Evolutionary conservation across 2,888 invertebrate species (phyloP).

Genomic region (Ashinkailepas kermadecensis): DNA sequence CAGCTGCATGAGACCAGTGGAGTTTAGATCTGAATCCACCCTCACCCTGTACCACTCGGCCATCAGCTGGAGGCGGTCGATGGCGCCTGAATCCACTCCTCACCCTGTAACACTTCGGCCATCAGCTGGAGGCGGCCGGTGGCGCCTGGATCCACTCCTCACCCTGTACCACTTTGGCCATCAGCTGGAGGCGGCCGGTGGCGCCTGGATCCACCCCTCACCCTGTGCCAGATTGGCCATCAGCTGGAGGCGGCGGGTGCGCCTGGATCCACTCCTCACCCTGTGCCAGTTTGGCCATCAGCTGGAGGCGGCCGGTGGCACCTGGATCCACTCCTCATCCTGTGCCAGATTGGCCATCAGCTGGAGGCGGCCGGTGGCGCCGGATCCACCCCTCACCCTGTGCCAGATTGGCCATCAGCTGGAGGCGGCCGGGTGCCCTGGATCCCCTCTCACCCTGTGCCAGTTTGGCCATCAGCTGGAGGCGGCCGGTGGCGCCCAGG

Average conservation of each 20-base stretch:
- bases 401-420: too few relatives aligned
- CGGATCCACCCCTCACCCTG: conserved; percentile 42
- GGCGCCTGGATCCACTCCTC: conserved; percentile 54
- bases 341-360: conserved; percentile 98
- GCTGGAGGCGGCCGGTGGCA: conserved; percentile 87
- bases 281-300: conserved; percentile 98
- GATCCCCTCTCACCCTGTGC: conserved; percentile 69
- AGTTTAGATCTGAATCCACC: conserved; percentile 40
- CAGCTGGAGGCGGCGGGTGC: conserved; percentile 91
- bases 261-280: conserved; percentile 50
- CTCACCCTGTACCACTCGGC: conserved; percentile 83
- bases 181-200: conserved; percentile 88
- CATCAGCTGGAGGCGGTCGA: conserved; percentile 76
- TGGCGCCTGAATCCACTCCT: too few relatives aligned
- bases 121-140: conserved; percentile 92
- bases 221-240: conserved; percentile 98
- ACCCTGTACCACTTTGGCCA: conserved; percentile 96
- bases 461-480: conserved; percentile 96
- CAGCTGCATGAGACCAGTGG: too few relatives aligned
- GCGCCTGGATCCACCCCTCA: conserved; percentile 54
- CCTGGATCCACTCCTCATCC: conserved; percentile 51
- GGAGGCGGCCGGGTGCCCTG: too few relatives aligned
- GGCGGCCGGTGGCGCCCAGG: conserved; percentile 88
- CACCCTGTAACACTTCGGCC: conserved; percentile 93
- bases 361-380: conserved; percentile 90